Evolutionary conservation across 2,888 invertebrate genomes (phyloP).

Genomic region (Stenoptilia bipunctidactyla): DNA sequence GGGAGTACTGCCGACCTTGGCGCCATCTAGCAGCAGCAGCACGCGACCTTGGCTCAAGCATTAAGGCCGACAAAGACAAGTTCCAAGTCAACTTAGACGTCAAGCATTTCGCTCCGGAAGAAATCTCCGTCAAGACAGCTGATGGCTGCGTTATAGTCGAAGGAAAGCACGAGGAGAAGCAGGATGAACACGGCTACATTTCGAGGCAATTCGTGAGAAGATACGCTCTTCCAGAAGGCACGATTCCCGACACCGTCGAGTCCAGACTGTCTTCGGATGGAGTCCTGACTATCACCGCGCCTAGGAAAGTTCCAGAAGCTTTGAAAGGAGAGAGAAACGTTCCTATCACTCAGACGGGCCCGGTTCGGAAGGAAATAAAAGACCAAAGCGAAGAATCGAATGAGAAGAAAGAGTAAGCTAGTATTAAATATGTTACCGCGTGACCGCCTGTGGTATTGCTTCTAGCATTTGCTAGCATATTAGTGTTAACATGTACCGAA

Average conservation of each 20-base stretch:
- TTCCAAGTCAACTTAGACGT: slow-evolving; percentile 77
- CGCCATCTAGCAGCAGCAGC: slow-evolving; percentile 55
- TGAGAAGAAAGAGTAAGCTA: neutral
- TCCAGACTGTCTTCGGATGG: slow-evolving; percentile 85
- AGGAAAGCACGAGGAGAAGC: slow-evolving; percentile 84
- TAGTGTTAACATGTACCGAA: no score
- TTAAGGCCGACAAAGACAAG: slow-evolving; percentile 58
- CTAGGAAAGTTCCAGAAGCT: slow-evolving; percentile 36
- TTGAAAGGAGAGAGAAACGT: slow-evolving; percentile 23
- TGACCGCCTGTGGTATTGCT: no score
- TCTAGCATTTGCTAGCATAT: no score
- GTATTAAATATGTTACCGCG: no score
- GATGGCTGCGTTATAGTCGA: slow-evolving; percentile 79
- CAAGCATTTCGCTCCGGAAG: slow-evolving; percentile 81
- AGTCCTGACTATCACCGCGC: slow-evolving; percentile 77
- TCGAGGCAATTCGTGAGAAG: slow-evolving; percentile 78
- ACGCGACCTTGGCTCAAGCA: slow-evolving; percentile 63
- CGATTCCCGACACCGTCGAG: slow-evolving; percentile 77
- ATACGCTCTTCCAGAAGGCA: slow-evolving; percentile 80
- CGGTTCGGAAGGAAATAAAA: slow-evolving; percentile 13
- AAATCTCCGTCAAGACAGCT: slow-evolving; percentile 80
- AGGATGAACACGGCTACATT: slow-evolving; percentile 80
- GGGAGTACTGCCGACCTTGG: slow-evolving; percentile 55
- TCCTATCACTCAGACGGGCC: slow-evolving; percentile 18
- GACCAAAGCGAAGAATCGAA: slow-evolving; percentile 1